A percentile compares a stretch with the other conserved stretches of the same genome.
Evolutionary conservation across 2,113 vertebrate species (phyloP).

Genomic region (Cynocephalus volans): DNA sequence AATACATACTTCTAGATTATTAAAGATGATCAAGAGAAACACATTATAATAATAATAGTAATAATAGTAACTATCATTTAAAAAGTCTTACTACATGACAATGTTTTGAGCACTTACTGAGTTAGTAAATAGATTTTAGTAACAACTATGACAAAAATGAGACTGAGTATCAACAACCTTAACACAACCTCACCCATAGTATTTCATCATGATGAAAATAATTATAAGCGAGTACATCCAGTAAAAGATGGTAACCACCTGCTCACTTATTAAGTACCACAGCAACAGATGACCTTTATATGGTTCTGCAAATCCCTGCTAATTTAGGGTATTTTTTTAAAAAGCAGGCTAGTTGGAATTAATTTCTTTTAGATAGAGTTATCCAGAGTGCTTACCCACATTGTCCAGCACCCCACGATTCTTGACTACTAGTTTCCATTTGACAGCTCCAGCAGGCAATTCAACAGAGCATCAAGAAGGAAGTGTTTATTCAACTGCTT

Average conservation of each 20-base stretch:
- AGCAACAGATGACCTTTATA: conserved; percentile 20
- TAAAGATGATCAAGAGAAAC: conserved; percentile 60
- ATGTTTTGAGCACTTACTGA: conserved; percentile 33
- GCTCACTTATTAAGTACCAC: conserved; percentile 7
- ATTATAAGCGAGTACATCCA: neutral
- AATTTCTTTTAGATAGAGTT: conserved; percentile 16
- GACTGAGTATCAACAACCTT: conserved; percentile 19
- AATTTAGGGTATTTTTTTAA: neutral
- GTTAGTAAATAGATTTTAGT: conserved; percentile 18
- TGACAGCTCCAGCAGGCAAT: conserved; percentile 55
- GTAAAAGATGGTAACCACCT: conserved; percentile 11
- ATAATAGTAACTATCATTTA: conserved; percentile 35
- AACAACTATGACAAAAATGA: conserved; percentile 28
- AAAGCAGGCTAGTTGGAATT: neutral
- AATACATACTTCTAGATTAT: conserved; percentile 47
- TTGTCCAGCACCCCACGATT: conserved; percentile 14
- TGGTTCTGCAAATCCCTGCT: conserved; percentile 27
- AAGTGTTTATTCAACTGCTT: conserved; percentile 56
- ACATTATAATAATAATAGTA: conserved; percentile 6
- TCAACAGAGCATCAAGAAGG: conserved; percentile 65
- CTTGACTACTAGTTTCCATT: conserved; percentile 31
- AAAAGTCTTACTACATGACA: neutral
- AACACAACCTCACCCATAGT: neutral
- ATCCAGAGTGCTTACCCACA: conserved; percentile 1
- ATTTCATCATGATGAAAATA: conserved; percentile 52